Evolutionary conservation across 2,888 invertebrate genomes (phyloP), one percentile per base, ranked within the genome.

Genomic region (Baronia brevicornis): DNA sequence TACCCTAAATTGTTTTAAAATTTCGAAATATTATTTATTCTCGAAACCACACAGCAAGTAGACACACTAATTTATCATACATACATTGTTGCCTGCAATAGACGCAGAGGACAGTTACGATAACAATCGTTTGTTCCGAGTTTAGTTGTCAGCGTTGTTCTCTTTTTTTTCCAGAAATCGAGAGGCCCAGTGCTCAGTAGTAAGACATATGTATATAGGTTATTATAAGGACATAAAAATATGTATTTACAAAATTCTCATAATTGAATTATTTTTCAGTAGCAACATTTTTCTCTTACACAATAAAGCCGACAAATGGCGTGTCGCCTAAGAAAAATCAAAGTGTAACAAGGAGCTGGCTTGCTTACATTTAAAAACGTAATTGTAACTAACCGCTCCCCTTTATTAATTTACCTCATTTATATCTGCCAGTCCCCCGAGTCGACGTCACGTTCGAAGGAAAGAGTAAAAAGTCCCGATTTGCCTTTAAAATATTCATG

Each of bases 361-460:
- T 80, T 75, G 78, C 75, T 80, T 78, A 75, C 79, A 78, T 80
- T 80, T 77, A 79, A 82, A 84, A 78, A 69, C 67, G 73, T 84
- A 82, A 84, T 84, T 84, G 82, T 82, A 78, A 80, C 78, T 78
- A 84, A 84, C 82, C 82, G 67, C 67, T 63, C 78, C 72, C 67
- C 69, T 62, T 79, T 80, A 84, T 82, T 82, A 80, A 82, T 82
- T 80, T 72, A 75, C 61, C 74, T 77, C 82, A 72, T 82, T 75
- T 68, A 72, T 80, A 62, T 61, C 54, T 51, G 58, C 56, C 60
- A 56, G 51, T 51, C 48, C 66, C 66, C 60, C 59, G 52, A 56
- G 39, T 35, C 39, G 38, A 54, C 62, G 64, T 69, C 70, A 67
- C 65, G 67, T 62, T 54, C 52, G 48, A 48, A 50, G 50, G 53